Evolutionary conservation across 1,140 invertebrate genomes (phyloP).

Genomic region (Drosophila cardini): DNA sequence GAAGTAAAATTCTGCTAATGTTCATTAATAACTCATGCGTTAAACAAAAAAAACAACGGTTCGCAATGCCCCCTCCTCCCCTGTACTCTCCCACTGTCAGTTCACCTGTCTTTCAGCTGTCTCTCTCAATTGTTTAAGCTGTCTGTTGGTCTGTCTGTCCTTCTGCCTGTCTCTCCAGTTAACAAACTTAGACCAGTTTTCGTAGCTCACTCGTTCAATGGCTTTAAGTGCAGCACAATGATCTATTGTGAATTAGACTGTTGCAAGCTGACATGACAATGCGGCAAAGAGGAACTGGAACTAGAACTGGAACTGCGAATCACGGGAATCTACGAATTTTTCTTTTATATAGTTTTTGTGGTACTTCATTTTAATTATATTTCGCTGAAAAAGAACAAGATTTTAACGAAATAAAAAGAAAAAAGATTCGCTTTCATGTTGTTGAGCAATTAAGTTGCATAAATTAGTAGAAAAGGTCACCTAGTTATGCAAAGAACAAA

Average conservation of each 20-base stretch:
- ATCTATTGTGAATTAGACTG: conserved; percentile 58
- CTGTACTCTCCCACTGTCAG: background rate
- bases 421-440: conserved; percentile 31
- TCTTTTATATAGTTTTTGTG: background rate
- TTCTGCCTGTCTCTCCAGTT: conserved; percentile 28
- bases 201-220: conserved; percentile 43
- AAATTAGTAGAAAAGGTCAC: conserved; percentile 68
- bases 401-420: background rate
- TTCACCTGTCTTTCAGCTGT: conserved; percentile 5
- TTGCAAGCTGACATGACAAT: conserved; percentile 44
- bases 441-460: conserved; percentile 56
- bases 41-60: conserved; percentile 55
- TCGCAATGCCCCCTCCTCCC: background rate
- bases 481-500: conserved; percentile 71
- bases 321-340: background rate
- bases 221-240: conserved; percentile 33
- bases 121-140: background rate
- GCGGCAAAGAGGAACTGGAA: conserved; percentile 8
- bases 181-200: conserved; percentile 30
- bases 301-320: no score
- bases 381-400: conserved; percentile 4
- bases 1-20: conserved; percentile 62
- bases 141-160: conserved; percentile 1
- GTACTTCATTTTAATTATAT: conserved; percentile 3
- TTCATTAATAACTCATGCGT: conserved; percentile 77